Percentiles rank a stretch among this genome's conserved stretches.
Conservation (phyloP, 2,888 invertebrate species). For the Philereme vetulata region DNA sequence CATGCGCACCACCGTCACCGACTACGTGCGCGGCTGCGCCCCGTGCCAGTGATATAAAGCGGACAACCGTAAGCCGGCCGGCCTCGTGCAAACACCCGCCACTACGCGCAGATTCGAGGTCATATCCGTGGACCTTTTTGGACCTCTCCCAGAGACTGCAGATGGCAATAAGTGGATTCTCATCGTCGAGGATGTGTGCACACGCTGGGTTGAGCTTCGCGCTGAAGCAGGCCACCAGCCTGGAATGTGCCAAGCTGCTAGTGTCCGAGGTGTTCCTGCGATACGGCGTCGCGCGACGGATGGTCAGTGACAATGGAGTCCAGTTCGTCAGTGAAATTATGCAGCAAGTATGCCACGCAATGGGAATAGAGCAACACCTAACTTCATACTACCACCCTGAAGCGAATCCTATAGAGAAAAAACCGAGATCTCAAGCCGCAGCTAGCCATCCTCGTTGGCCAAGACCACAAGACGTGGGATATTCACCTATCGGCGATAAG, state of each 20-base stretch:
- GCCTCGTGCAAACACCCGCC: constrained; percentile 21
- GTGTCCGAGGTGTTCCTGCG: constrained; percentile 38
- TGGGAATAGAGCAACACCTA: constrained; percentile 42
- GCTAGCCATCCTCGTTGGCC: constrained; percentile 25
- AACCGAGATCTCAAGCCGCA: constrained; percentile 39
- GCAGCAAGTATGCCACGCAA: constrained; percentile 43
- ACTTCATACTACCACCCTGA: constrained; percentile 52
- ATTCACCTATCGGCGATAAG: constrained; percentile 19
- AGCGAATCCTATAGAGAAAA: constrained; percentile 33
- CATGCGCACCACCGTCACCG: not conserved
- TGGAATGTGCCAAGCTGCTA: constrained; percentile 30
- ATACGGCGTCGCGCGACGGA: constrained; percentile 46
- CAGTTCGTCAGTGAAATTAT: too few relatives aligned
- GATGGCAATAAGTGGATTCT: constrained; percentile 31
- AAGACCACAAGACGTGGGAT: constrained; percentile 25
- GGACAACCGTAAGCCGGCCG: constrained; percentile 19
- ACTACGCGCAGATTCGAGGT: constrained; percentile 12
- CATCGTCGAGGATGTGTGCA: constrained; percentile 35
- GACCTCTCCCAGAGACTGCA: not conserved
- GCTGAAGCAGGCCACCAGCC: constrained; percentile 17
- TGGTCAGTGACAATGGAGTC: constrained; percentile 53
- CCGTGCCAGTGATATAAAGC: constrained; percentile 19
- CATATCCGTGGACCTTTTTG: constrained; percentile 19
- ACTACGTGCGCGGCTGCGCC: not conserved
- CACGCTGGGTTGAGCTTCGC: constrained; percentile 38